Evolutionary conservation across 92 coral and sea anemone genomes (phyloP), one percentile per base, ranked within the genome.

Genomic region (Metridium senile): DNA sequence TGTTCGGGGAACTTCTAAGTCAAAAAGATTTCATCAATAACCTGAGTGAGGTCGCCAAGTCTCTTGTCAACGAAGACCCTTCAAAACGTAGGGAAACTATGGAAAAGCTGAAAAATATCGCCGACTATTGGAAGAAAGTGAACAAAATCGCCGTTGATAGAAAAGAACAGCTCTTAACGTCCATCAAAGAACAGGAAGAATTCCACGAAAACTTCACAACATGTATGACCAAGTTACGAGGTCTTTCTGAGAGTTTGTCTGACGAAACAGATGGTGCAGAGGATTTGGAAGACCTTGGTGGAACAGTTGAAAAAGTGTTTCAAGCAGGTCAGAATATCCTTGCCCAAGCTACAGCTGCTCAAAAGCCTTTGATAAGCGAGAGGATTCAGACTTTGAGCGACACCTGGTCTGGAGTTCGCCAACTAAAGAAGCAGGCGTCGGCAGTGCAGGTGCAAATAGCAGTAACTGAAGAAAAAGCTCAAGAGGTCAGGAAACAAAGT

Each of bases 1-100:
- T 89, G 74, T 49, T 85, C 45, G 89, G 84, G 20, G 95, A 92
- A 56, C 80, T 94, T 66, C 91, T 89, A 68, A 89, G 88, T 21
- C 93, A 94, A 68, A 91, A 89, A 64, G 98, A 94, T 45, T 88
- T 88, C 72, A 85, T 94, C 29, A 90, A 91, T 82, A 91, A 70
- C 54, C 86, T 94, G 20, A 83, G 92, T 69, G 90, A 88, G 63
- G 92, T 89, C 72, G 98, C 91, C 11, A 93, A 84, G 78, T 74
- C 80, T 43, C 81, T 80, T 39, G 77, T 83, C 26, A 81, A 83
- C 54, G 83, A 81, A 35, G 83, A 72, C 68, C 91, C 92, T 30
- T 80, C 82, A 20, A 86, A 91, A 29, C 76, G 80, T 71, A 81
- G 92, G 11, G 94, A 81, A 70, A 79, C 85, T 8, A 62, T 85